These are phyloP conservation scores for Pristionchus japonicus DNA, from an alignment of 2,888 invertebrate genomes.

Conservation along the genomic window DNA sequence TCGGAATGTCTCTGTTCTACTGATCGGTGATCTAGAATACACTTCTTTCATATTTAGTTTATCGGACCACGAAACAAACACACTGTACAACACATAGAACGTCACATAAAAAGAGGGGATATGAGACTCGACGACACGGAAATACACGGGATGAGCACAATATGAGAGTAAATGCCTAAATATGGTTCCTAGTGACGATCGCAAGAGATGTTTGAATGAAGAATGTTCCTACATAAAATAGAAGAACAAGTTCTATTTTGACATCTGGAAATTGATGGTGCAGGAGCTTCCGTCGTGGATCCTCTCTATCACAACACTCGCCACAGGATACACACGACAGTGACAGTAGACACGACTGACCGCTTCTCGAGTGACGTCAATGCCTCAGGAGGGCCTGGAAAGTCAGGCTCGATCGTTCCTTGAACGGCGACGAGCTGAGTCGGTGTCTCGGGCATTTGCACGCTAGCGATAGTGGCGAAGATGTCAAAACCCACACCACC, in stretches of 20 bases:
- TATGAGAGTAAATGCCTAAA: conserved; percentile 1
- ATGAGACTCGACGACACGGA: conserved; percentile 30
- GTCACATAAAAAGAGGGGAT: background rate
- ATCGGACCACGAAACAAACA: background rate
- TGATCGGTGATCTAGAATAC: conserved; percentile 8
- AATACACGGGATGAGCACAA: conserved; percentile 22
- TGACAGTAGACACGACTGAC: conserved; percentile 7
- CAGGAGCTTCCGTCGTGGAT: background rate
- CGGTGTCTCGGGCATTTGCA: background rate
- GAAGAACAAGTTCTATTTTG: background rate
- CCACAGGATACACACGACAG: conserved; percentile 1
- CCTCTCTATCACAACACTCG: background rate
- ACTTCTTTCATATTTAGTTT: background rate
- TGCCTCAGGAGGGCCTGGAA: conserved; percentile 22
- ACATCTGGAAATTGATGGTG: background rate
- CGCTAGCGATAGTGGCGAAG: conserved; percentile 4
- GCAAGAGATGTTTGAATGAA: no score
- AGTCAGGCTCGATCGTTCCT: background rate
- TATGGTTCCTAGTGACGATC: background rate
- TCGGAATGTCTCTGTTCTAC: conserved; percentile 21
- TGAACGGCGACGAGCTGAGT: background rate
- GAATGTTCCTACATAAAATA: no score
- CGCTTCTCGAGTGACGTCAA: conserved; percentile 9
- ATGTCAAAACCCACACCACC: conserved; percentile 18
- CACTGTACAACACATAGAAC: conserved; percentile 24